Base-by-base conservation (phyloP, 2,797 vertebrate species). In the Antrozous pallidus region DNA sequence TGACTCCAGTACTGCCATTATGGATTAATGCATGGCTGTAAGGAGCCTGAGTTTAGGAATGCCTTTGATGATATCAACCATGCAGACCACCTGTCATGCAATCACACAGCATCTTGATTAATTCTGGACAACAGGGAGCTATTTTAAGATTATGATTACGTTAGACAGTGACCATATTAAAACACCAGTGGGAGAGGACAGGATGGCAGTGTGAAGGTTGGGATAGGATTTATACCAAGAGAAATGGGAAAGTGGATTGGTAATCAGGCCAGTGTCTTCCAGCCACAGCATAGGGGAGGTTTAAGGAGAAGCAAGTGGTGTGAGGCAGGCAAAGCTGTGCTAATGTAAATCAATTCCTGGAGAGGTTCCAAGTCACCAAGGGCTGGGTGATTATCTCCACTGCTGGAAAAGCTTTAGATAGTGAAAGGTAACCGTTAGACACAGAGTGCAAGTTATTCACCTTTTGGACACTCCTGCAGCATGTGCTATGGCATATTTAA, bases 361-460 rank as follows among this genome's bases (percentile, higher is more conserved):
- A 96, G 96, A 89, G 24, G 38, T 94, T 97, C 95, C 95, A 96
- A 87, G 96, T 96, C 93, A 91, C 89, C 54, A 67, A 95, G 65
- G 73, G 73, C 63, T 36, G 45, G 31, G 14, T 6, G 26, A 94
- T 96, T 95, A 93, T 91, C 73, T 36, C 85, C 96, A 70, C 65
- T 93, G 81, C 71, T 75, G 87, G 49, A 95, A 85, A 87, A 88
- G 91, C 90, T 93, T 83, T 93, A 92, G 81, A 82, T 93, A 95
- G 94, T 86, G 71, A 96, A 94, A 80, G 54, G 94, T 91, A 95
- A 88, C 89, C 78, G 38, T 94, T 85, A 92, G 91, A 96, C 77
- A 77, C 4, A 1, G 26, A 82, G 65, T 61, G 93, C 85, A 95
- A 91, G 84, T 96, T 80, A 45, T 58, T 91, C 67, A 69, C 84